phyloP scores from a whole-genome alignment of 2,113 vertebrate genomes.

The Phrynosoma blainvillii region DNA sequence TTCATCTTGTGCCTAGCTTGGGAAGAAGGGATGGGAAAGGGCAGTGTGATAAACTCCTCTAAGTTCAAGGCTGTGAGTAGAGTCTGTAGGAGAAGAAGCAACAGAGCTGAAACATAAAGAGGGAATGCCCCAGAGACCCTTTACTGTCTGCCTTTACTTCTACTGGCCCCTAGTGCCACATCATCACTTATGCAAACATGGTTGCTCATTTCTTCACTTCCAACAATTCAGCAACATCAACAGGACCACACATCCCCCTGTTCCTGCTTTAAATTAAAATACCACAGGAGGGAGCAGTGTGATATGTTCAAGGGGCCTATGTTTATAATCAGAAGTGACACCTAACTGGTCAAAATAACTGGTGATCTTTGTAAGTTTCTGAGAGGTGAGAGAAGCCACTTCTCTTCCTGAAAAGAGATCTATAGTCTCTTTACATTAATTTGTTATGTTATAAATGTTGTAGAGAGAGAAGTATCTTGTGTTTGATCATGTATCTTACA shows the following conservation, averaged over 20 bases:
- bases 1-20: too few species aligned
- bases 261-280: neutral
- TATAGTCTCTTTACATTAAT: neutral
- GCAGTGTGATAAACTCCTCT: too few species aligned
- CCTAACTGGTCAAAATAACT: neutral
- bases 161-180: too few species aligned
- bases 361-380: neutral
- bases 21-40: too few species aligned
- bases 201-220: neutral
- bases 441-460: neutral
- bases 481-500: neutral
- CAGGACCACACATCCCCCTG: neutral
- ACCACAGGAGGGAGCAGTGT: neutral
- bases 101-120: too few species aligned
- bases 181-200: too few species aligned
- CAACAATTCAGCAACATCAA: neutral
- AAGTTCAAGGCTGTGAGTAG: too few species aligned
- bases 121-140: too few species aligned
- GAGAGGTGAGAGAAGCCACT: neutral
- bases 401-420: neutral
- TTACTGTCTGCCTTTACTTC: too few species aligned
- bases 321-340: neutral
- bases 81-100: too few species aligned
- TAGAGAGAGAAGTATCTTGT: neutral
- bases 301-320: neutral